Evolutionary conservation across 2,888 invertebrate genomes (phyloP), one percentile per base, ranked within the genome.

Genomic region (Synanthedon vespiformis): DNA sequence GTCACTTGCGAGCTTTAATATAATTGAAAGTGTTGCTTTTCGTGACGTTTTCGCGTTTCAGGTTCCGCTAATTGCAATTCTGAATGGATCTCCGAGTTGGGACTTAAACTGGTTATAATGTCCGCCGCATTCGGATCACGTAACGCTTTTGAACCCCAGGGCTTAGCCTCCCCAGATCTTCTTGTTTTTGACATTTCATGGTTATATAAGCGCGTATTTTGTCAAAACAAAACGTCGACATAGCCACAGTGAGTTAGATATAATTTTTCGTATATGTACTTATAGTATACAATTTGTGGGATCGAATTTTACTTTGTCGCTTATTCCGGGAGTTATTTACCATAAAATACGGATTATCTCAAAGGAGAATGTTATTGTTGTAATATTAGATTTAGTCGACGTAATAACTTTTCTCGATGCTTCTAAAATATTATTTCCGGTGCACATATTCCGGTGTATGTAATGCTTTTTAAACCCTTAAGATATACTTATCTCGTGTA

Each of bases 181-280:
- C 71, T 78, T 81, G 72, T 77, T 80, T 78, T 77, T 78, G 77
- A 78, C 74, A 67, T 74, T 70, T 74, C 72, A 67, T 67, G 68
- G 67, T 70, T 67, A 67, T 64, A 62, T 64, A 72, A 73, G 67
- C 62, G 62, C 55, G 12, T 44, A 48, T 48, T 48, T 48, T 48
- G 16, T 44, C 44, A 44, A 44, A 44, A 44, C 44, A 44, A 34
- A 34, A 34, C 34, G 34, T 34, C 34, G 34, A 44, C 44, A n/a
- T 44, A 10, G 44, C 44, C 14, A 44, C 44, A 44, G 14, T 11
- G 14, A n/a, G 14, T 44, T 44, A 22, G 22, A 22, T 22, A n/a
- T 44, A 34, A 34, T 10, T 10, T 34, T 34, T 34, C 34, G 8
- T 10, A 34, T 34, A 34, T 34, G 10, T 34, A n/a, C n/a, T n/a